A percentile compares a stretch with the other conserved stretches of the same genome.
Conservation (phyloP, 2,888 invertebrate genomes). For the Arrhopalites spinosus region DNA sequence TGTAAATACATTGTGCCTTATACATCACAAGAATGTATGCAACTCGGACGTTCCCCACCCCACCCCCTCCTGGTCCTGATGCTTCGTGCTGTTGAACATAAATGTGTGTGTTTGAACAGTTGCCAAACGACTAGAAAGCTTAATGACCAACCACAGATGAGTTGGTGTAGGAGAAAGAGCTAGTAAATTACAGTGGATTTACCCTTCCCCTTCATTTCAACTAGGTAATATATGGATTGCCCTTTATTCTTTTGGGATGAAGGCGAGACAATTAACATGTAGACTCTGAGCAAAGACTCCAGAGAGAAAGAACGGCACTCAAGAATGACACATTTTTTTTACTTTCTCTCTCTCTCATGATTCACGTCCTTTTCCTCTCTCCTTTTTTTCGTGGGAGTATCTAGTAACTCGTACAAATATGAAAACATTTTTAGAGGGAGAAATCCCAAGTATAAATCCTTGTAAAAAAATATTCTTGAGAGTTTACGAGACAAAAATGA, state of each 20-base stretch:
- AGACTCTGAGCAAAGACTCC: too few relatives aligned
- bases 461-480: too few relatives aligned
- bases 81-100: too few relatives aligned
- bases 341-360: neutral
- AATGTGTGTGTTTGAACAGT: neutral
- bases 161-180: neutral
- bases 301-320: neutral
- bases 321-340: constrained; percentile 16
- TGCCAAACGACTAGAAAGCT: constrained; percentile 3
- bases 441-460: too few relatives aligned
- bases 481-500: too few relatives aligned
- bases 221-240: constrained; percentile 11
- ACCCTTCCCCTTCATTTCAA: constrained; percentile 13
- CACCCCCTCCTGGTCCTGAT: too few relatives aligned
- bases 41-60: neutral
- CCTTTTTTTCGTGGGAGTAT: too few relatives aligned
- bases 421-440: too few relatives aligned
- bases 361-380: neutral
- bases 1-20: too few relatives aligned
- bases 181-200: constrained; percentile 24
- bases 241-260: constrained; percentile 1
- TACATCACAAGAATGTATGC: too few relatives aligned
- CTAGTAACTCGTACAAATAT: too few relatives aligned
- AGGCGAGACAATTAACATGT: constrained; percentile 15
- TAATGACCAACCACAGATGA: constrained; percentile 24